These are phyloP conservation scores for Automeris io DNA, from an alignment of 2,888 invertebrate genomes.

Conservation along the genomic window DNA sequence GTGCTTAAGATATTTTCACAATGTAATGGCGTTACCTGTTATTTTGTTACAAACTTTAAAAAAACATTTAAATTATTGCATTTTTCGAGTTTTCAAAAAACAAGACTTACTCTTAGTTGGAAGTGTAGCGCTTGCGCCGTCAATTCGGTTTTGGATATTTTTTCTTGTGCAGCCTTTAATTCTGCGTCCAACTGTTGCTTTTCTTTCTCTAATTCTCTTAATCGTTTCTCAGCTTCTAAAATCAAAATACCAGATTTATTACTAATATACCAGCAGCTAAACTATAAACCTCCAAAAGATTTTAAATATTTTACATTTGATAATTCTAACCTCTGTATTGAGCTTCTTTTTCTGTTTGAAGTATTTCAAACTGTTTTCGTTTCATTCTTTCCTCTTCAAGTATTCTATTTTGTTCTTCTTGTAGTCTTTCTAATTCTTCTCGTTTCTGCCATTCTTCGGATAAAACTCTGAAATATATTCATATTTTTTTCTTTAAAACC, in stretches of 20 bases:
- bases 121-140: constrained; percentile 60
- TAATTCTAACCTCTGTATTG: constrained; percentile 78
- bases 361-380: constrained; percentile 83
- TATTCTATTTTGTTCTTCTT: constrained; percentile 84
- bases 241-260: constrained; percentile 2
- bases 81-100: not conserved
- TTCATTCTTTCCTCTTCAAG: constrained; percentile 86
- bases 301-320: not conserved
- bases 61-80: not conserved
- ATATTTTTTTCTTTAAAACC: no score
- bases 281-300: not conserved
- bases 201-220: constrained; percentile 84
- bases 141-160: constrained; percentile 82
- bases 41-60: constrained; percentile 84
- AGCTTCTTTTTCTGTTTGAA: constrained; percentile 83
- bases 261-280: not conserved
- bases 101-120: constrained; percentile 51
- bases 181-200: constrained; percentile 82
- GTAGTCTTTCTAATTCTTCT: constrained; percentile 87
- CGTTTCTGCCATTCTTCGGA: constrained; percentile 91
- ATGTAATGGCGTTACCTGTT: constrained; percentile 55
- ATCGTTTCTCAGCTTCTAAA: constrained; percentile 82
- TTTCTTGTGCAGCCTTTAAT: constrained; percentile 81
- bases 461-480: constrained; percentile 70
- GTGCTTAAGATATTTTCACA: not conserved